Evolutionary conservation across 2,888 invertebrate genomes (phyloP).

Genomic region (Amaurobius ferox): DNA sequence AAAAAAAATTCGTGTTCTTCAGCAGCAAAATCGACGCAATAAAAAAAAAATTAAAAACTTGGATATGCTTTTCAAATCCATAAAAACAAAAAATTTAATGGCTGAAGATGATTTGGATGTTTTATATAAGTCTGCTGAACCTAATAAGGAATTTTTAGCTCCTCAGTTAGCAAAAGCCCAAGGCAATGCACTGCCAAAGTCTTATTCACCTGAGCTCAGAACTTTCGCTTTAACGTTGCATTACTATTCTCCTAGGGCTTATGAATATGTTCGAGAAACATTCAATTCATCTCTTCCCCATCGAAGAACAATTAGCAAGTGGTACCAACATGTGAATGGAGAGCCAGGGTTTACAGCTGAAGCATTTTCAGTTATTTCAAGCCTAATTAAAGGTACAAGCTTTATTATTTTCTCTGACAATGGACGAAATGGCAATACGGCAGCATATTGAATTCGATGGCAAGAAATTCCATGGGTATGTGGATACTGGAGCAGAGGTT

Average conservation of each 20-base stretch:
- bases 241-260: background rate
- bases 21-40: conserved; percentile 12
- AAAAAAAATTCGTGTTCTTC: background rate
- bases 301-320: background rate
- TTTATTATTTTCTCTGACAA: background rate
- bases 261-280: background rate
- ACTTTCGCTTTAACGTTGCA: background rate
- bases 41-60: background rate
- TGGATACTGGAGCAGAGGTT: background rate
- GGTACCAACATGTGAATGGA: conserved; percentile 1
- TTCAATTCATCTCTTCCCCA: background rate
- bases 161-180: no score
- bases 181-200: no score
- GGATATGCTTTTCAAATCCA: background rate
- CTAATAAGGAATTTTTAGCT: no score
- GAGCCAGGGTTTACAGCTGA: background rate
- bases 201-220: background rate
- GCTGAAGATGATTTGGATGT: background rate
- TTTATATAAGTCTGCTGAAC: no score
- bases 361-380: background rate
- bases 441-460: background rate
- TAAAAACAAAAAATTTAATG: background rate
- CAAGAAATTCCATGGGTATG: background rate
- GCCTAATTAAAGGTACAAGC: background rate
- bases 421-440: conserved; percentile 17